These are phyloP conservation scores for Umimayanthus kanabou DNA, from an alignment of 92 coral and sea anemone genomes.

Conservation along the genomic window DNA sequence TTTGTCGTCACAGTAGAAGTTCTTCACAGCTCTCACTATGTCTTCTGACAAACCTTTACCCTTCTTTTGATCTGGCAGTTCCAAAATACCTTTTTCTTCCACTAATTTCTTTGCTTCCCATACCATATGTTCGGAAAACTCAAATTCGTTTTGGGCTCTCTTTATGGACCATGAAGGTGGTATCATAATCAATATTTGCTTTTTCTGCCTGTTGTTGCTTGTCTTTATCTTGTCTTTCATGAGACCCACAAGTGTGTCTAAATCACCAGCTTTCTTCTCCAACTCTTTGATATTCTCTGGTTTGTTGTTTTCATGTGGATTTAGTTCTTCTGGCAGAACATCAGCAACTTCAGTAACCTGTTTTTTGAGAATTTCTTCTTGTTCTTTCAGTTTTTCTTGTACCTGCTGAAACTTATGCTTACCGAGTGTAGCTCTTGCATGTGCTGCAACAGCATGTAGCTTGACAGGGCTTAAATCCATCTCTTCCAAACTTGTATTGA, in stretches of 20 bases:
- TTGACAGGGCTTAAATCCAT: no score
- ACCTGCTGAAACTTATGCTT: slow-evolving; percentile 16
- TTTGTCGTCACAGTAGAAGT: slow-evolving; percentile 36
- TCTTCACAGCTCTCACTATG: slow-evolving; percentile 1
- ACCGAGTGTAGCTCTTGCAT: slow-evolving; percentile 16
- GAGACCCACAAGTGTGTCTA: slow-evolving; percentile 17
- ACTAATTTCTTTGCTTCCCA: slow-evolving; percentile 39
- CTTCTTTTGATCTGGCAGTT: slow-evolving; percentile 30
- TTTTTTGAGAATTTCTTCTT: slow-evolving; percentile 11
- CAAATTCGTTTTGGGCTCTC: slow-evolving; percentile 35
- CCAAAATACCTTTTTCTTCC: slow-evolving; percentile 38
- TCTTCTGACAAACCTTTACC: slow-evolving; percentile 18
- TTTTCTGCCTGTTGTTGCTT: slow-evolving; percentile 29
- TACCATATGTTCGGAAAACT: slow-evolving; percentile 42
- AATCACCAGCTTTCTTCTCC: slow-evolving; percentile 36
- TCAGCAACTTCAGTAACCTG: slow-evolving; percentile 12
- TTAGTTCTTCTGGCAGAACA: slow-evolving; percentile 12
- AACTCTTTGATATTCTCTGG: slow-evolving; percentile 7
- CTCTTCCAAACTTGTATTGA: no score
- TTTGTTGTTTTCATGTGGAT: not conserved
- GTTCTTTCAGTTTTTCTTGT: no score
- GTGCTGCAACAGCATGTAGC: not conserved
- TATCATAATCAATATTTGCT: slow-evolving; percentile 36
- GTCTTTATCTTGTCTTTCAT: slow-evolving; percentile 38
- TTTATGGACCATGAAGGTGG: slow-evolving; percentile 43